phyloP scores from a whole-genome alignment of 2,797 vertebrate genomes.

The Anomalospiza imberbis region DNA sequence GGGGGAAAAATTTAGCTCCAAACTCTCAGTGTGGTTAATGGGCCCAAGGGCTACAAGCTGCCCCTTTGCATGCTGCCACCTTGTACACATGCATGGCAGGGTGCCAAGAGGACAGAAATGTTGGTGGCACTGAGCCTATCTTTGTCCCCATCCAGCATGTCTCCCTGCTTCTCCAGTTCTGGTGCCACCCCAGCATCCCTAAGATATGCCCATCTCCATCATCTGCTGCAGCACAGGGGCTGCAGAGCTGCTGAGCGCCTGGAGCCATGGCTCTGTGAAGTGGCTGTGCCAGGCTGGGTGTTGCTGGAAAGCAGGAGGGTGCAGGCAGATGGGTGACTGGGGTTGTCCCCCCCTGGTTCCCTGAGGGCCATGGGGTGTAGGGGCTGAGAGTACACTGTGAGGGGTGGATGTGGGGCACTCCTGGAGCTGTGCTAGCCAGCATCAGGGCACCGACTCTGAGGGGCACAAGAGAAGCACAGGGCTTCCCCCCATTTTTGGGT shows the following conservation, averaged over 20 bases:
- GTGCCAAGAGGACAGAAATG: neutral
- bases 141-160: neutral
- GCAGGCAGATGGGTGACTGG: neutral
- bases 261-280: neutral
- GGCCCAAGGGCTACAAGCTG: neutral
- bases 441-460: neutral
- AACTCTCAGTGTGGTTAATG: neutral
- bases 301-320: neutral
- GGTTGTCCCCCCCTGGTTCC: neutral
- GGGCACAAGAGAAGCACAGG: accelerated
- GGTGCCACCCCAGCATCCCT: accelerated
- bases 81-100: neutral
- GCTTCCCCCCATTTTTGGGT: neutral
- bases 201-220: neutral
- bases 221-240: accelerated
- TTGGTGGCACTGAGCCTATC: neutral
- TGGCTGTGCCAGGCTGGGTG: neutral
- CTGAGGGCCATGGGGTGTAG: neutral
- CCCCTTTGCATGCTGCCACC: neutral
- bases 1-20: neutral
- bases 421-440: neutral
- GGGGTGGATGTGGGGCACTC: accelerated
- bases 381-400: accelerated
- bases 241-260: neutral
- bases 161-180: neutral